Evolutionary conservation across 2,113 vertebrate genomes (phyloP).

Genomic region (Thermophis baileyi): DNA sequence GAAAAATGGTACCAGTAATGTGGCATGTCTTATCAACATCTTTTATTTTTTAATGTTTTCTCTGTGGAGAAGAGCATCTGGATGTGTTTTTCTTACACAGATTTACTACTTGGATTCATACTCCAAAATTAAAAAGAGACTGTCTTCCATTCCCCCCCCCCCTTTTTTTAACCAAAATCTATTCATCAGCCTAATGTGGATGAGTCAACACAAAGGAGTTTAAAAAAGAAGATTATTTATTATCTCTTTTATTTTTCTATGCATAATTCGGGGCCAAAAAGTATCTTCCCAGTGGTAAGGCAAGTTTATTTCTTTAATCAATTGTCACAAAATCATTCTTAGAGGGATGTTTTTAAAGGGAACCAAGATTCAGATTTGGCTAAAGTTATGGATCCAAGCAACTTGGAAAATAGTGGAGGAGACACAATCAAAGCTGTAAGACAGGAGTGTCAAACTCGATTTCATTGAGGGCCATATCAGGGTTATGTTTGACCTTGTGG

Average conservation of each 20-base stretch:
- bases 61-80: constrained; percentile 40
- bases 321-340: constrained; percentile 27
- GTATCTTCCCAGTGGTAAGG: constrained; percentile 32
- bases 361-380: constrained; percentile 16
- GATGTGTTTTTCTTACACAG: constrained; percentile 47
- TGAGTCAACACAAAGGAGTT: constrained; percentile 39
- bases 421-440: constrained; percentile 28
- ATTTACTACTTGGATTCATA: constrained; percentile 47
- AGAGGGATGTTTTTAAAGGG: constrained; percentile 7
- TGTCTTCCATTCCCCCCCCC: constrained; percentile 2
- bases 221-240: constrained; percentile 45
- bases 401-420: neutral
- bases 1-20: constrained; percentile 43
- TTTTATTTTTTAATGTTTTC: constrained; percentile 14
- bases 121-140: constrained; percentile 38
- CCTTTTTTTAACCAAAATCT: constrained; percentile 21
- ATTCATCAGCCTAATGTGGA: constrained; percentile 54
- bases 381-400: constrained; percentile 20
- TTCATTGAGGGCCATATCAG: no score
- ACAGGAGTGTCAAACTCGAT: no score
- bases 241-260: constrained; percentile 47
- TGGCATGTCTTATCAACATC: constrained; percentile 44
- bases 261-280: constrained; percentile 48
- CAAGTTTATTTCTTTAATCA: constrained; percentile 36
- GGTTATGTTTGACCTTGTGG: no score